Evolutionary conservation across 2,113 vertebrate species (phyloP).

Genomic region (Otis tarda): DNA sequence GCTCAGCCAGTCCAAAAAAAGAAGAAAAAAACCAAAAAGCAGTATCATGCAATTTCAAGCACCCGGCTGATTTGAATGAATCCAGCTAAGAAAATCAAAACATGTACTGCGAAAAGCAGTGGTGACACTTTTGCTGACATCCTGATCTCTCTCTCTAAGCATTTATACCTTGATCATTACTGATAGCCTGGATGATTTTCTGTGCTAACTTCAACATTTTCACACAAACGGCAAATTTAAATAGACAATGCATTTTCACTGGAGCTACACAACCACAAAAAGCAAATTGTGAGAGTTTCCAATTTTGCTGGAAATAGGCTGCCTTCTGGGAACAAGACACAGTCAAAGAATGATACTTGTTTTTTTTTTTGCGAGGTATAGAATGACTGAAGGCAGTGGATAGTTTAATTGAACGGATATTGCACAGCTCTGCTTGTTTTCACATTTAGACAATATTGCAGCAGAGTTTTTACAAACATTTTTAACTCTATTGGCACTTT

Average conservation of each 20-base stretch:
- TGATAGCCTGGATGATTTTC: conserved; percentile 44
- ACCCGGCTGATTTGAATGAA: conserved; percentile 29
- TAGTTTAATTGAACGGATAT: background rate
- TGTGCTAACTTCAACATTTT: conserved; percentile 56
- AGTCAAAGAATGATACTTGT: background rate
- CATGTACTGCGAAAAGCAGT: conserved; percentile 27
- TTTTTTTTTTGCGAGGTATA: background rate
- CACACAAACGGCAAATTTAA: conserved; percentile 41
- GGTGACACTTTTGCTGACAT: conserved; percentile 64
- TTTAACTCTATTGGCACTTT: background rate
- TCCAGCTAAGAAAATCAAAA: conserved; percentile 38
- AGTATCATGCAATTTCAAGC: conserved; percentile 38
- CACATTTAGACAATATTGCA: background rate
- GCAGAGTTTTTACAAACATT: background rate
- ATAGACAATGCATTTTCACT: conserved; percentile 16
- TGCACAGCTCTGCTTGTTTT: background rate
- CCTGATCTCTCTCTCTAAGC: conserved; percentile 33
- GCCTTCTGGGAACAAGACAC: background rate
- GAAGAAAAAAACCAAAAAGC: background rate
- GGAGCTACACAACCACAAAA: background rate
- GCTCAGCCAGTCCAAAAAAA: background rate
- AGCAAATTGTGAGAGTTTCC: background rate
- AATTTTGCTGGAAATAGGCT: conserved; percentile 1
- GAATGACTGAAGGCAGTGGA: background rate
- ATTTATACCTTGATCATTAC: conserved; percentile 48